Percentiles rank a stretch among this genome's conserved stretches.
These are phyloP conservation scores for Nycteola revayana DNA, from an alignment of 2,888 invertebrate species.

Conservation along the genomic window DNA sequence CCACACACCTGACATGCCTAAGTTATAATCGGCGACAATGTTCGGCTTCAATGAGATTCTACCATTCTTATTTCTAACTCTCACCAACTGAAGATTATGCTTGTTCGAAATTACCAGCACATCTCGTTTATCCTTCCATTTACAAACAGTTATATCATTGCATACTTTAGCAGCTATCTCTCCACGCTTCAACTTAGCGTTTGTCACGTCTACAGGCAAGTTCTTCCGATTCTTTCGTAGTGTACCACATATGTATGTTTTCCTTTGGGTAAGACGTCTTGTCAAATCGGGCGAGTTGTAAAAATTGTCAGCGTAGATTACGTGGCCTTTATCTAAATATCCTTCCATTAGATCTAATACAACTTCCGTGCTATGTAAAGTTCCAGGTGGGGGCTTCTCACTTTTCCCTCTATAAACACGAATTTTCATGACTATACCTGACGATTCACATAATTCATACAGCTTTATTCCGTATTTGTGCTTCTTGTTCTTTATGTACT, in stretches of 20 bases:
- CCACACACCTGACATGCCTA: slow-evolving; percentile 12
- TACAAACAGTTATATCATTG: too few relatives aligned
- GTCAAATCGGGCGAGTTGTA: slow-evolving; percentile 14
- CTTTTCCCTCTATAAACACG: slow-evolving; percentile 11
- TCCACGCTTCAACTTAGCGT: slow-evolving; percentile 4
- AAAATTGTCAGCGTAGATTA: slow-evolving; percentile 16
- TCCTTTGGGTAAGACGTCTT: slow-evolving; percentile 10
- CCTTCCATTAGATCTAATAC: slow-evolving; percentile 12
- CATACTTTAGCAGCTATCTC: too few relatives aligned
- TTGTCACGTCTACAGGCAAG: slow-evolving; percentile 6
- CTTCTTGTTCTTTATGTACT: background rate
- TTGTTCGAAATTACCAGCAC: slow-evolving; percentile 13
- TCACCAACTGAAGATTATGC: too few relatives aligned
- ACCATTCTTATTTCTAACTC: slow-evolving; percentile 2
- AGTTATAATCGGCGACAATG: slow-evolving; percentile 12
- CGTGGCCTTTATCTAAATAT: slow-evolving; percentile 13
- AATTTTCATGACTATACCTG: slow-evolving; percentile 12
- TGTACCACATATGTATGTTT: slow-evolving; percentile 8
- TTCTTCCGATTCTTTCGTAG: slow-evolving; percentile 5
- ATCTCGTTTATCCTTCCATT: slow-evolving; percentile 12
- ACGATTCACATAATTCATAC: slow-evolving; percentile 1
- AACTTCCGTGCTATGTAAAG: slow-evolving; percentile 13
- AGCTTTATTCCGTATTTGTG: background rate
- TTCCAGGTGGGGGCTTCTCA: slow-evolving; percentile 8
- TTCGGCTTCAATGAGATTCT: slow-evolving; percentile 4